Evolutionary conservation across 2,113 vertebrate genomes (phyloP).

Genomic region (Callipepla squamata): DNA sequence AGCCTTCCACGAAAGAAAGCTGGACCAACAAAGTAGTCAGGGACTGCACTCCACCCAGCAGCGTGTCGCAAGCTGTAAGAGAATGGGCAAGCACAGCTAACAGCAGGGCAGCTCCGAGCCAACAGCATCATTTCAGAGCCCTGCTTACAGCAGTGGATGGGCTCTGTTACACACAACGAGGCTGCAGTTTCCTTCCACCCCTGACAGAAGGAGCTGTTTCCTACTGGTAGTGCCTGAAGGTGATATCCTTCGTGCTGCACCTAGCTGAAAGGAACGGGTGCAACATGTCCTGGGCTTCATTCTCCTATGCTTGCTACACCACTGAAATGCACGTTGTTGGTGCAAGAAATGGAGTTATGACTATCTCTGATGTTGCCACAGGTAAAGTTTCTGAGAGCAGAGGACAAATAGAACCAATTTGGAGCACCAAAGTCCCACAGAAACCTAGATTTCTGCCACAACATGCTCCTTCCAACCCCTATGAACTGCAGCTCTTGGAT

Average conservation of each 20-base stretch:
- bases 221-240: background rate
- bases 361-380: background rate
- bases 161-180: background rate
- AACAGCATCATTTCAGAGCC: background rate
- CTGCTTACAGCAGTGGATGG: background rate
- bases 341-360: background rate
- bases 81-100: background rate
- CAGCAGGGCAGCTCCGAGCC: background rate
- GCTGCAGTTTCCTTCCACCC: background rate
- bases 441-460: background rate
- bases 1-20: conserved; percentile 88
- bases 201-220: background rate
- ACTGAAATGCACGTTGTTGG: background rate
- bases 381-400: background rate
- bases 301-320: background rate
- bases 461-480: background rate
- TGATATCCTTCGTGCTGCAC: background rate
- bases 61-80: conserved; percentile 72
- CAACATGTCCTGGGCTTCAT: background rate
- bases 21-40: conserved; percentile 80
- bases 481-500: background rate
- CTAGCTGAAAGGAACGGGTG: background rate
- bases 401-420: background rate
- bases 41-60: conserved; percentile 79
- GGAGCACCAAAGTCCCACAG: background rate